Evolutionary conservation across 2,113 vertebrate species (phyloP), one percentile per base, ranked within the genome.

Genomic region (Phasianus colchicus): DNA sequence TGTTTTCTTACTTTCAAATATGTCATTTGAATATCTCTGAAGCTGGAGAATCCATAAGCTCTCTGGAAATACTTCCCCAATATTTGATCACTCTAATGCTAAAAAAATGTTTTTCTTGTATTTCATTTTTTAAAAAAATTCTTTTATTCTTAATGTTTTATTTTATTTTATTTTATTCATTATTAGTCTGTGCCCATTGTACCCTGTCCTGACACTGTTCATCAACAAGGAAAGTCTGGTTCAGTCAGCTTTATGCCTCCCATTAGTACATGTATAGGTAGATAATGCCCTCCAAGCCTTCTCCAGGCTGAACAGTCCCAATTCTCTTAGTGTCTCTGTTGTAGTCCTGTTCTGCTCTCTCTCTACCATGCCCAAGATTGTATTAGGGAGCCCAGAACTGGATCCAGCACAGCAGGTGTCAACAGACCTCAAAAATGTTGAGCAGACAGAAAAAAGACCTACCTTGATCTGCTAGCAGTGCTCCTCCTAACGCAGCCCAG

Each of bases 351-450:
- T 21, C 7, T 27, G 17, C 17, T 7, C 20, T 38, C 69, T 2
- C 43, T 69, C 52, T 19, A 19, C 3, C 6, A 40, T 32, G 21
- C 38, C 30, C 6, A 34, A 0, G 0, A 11, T 47, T 29, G 10
- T 7, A 65, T 34, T 8, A 15, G 4, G 10, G 7, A 91, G 10
- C 6, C 20, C 22, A 63, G 36, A 70, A 72, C 6, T 11, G 13
- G 42, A 52, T 17, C 9, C 9, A 79, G 18, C 14, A 19, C 11
- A 29, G 5, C 15, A 22, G 5, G 2, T 50, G 14, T 78, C 36
- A 36, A 36, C 36, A 36, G 48, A 38, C 27, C 40, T n/a, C 10
- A 47, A 4, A 5, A 20, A 3, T 10, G 24, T 7, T 88, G 22
- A 40, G 30, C 13, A 57, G 9, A 29, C 11, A 1, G 24, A 7